These are phyloP conservation scores for Coracias cyanogaster DNA, from an alignment of 2,797 vertebrate genomes.

Conservation along the genomic window DNA sequence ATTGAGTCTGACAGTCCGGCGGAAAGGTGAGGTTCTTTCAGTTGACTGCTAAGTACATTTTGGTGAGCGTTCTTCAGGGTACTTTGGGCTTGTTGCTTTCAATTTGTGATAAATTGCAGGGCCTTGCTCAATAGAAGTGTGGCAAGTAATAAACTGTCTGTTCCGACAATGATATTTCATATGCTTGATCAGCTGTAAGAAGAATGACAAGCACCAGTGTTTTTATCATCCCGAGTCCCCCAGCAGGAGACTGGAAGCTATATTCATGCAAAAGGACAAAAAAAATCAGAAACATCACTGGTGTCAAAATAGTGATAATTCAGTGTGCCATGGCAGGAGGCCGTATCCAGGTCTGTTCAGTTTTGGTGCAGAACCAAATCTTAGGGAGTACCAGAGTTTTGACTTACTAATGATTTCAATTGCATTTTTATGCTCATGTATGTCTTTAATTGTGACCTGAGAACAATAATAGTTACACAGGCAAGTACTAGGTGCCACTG, in stretches of 20 bases:
- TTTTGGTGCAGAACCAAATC: conserved; percentile 29
- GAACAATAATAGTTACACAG: background rate
- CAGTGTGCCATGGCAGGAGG: background rate
- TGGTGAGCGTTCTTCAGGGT: background rate
- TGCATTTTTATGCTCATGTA: background rate
- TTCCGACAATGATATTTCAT: conserved; percentile 62
- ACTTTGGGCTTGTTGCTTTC: background rate
- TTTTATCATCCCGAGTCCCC: conserved; percentile 53
- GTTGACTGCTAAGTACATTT: background rate
- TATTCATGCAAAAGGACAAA: conserved; percentile 43
- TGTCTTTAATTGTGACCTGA: background rate
- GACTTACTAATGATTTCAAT: conserved; percentile 24
- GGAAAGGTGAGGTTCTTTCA: conserved; percentile 85
- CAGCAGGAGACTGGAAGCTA: conserved; percentile 10
- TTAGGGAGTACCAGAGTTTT: conserved; percentile 5
- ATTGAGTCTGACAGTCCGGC: conserved; percentile 97
- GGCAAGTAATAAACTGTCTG: conserved; percentile 45
- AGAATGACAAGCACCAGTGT: conserved; percentile 33
- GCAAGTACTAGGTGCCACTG: background rate
- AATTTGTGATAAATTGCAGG: conserved; percentile 52
- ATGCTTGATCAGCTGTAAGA: conserved; percentile 58
- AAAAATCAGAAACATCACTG: background rate
- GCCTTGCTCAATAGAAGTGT: background rate
- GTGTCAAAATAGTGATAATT: conserved; percentile 43
- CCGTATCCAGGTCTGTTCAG: background rate